Conservation (phyloP, 2,888 invertebrate species). For the Apomyelois bistriatella region DNA sequence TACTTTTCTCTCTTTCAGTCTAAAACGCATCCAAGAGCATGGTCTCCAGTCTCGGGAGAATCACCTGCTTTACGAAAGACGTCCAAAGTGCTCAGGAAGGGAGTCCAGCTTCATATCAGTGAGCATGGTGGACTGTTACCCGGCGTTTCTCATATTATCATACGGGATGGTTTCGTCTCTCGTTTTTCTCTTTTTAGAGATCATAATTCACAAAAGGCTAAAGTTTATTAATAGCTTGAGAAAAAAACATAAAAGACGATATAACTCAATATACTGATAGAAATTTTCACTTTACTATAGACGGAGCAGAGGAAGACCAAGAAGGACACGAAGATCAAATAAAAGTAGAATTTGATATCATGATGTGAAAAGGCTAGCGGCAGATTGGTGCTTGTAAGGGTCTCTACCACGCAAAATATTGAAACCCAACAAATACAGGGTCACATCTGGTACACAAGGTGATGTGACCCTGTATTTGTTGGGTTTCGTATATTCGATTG, state of each 20-base stretch:
- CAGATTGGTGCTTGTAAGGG: too few relatives aligned
- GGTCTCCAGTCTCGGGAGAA: constrained; percentile 81
- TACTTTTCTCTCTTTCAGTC: too few relatives aligned
- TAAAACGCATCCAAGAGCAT: constrained; percentile 67
- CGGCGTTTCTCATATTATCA: constrained; percentile 55
- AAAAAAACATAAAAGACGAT: neutral
- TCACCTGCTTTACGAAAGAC: constrained; percentile 80
- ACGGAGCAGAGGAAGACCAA: too few relatives aligned
- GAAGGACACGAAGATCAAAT: too few relatives aligned
- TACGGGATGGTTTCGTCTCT: constrained; percentile 54
- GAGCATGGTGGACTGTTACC: constrained; percentile 81
- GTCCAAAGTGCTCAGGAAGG: constrained; percentile 82
- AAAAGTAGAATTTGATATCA: too few relatives aligned
- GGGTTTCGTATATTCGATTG: too few relatives aligned
- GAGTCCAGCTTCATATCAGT: constrained; percentile 82
- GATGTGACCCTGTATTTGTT: too few relatives aligned
- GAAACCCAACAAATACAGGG: too few relatives aligned
- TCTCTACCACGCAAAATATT: too few relatives aligned
- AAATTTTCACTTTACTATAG: too few relatives aligned
- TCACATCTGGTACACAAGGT: too few relatives aligned
- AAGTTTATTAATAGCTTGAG: constrained; percentile 23
- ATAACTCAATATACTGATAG: neutral
- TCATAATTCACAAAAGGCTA: constrained; percentile 34
- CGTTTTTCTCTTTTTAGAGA: constrained; percentile 43
- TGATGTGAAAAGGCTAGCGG: too few relatives aligned